A percentile compares a stretch with the other conserved stretches of the same genome.
These are phyloP conservation scores for Labeo rohita DNA, from an alignment of 2,113 vertebrate species.

Conservation along the genomic window DNA sequence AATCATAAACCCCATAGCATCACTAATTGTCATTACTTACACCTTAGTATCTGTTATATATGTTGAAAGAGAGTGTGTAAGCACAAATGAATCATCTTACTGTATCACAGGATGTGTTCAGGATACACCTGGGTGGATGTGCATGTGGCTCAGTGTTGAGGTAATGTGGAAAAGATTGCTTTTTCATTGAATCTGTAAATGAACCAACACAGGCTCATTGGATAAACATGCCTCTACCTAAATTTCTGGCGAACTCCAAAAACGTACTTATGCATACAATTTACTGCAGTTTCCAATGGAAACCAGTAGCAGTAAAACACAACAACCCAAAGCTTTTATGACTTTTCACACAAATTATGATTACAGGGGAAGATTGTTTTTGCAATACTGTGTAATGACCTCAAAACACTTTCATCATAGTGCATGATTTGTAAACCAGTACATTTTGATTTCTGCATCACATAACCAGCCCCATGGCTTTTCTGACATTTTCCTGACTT, in stretches of 20 bases:
- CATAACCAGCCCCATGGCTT: background rate
- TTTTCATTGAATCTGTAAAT: background rate
- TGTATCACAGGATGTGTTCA: background rate
- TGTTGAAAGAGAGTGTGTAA: background rate
- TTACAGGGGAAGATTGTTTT: background rate
- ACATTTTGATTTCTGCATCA: background rate
- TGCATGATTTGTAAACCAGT: background rate
- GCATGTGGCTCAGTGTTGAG: background rate
- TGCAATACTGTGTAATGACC: background rate
- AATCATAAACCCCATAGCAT: constrained; percentile 9
- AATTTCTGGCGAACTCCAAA: background rate
- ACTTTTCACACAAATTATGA: background rate
- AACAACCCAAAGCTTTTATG: background rate
- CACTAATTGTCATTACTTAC: constrained; percentile 18
- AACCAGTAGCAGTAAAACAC: background rate
- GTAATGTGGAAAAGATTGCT: background rate
- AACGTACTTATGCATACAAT: background rate
- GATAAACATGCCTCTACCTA: background rate
- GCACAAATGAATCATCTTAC: background rate
- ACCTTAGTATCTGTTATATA: background rate
- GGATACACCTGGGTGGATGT: background rate
- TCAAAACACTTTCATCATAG: background rate
- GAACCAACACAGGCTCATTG: background rate
- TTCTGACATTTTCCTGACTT: background rate
- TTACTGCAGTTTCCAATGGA: background rate